Base-by-base conservation (phyloP, 2,888 invertebrate species). In the Drosophila paramelanica region DNA sequence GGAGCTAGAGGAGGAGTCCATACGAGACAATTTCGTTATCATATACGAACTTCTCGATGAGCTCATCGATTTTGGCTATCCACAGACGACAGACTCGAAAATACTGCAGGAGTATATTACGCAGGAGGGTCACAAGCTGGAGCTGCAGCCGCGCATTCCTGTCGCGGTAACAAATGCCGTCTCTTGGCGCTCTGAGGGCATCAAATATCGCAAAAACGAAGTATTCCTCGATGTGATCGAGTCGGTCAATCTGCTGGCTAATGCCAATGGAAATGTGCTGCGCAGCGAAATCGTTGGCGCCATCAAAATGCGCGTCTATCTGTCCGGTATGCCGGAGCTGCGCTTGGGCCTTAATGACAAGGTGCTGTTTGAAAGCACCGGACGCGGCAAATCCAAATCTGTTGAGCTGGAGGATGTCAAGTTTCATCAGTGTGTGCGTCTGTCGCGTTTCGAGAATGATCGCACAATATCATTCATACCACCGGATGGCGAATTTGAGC, bases 151-250 rank as follows among this genome's bases (percentile, higher is more conserved):
- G 0, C 94, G 98, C 51, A 98, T 99, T 69, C 99, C 99, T 0
- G 97, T 98, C 95, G 99, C 99, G 20, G 99, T 99, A 7, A 99
- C 99, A n/a, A 99, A 99, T 93, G 99, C 99, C 0, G 99, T 99
- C 0, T 99, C 99, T 0, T 99, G 99, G 99, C 94, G 99, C 64
- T 98, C 98, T 0, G 99, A 99, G 92, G 99, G 99, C 3, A 98
- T 99, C 61, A 99, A 99, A 91, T 99, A 99, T 92, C 95, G 99
- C 64, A 99, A 99, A 93, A 99, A 99, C 93, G 99, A 99, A 94
- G 99, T 99, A 4, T 99, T 99, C 90, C 94, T 99, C 33, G 99
- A 99, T 94, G 99, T 99, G 0, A 99, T 99, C 79, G 99, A 99
- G 92, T 98, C 98, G 42, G 99, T 99, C 0, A 99, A 99, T 92